These are phyloP conservation scores for Zelostemma sp. DNA, from an alignment of 1,140 invertebrate genomes.

Conservation along the genomic window DNA sequence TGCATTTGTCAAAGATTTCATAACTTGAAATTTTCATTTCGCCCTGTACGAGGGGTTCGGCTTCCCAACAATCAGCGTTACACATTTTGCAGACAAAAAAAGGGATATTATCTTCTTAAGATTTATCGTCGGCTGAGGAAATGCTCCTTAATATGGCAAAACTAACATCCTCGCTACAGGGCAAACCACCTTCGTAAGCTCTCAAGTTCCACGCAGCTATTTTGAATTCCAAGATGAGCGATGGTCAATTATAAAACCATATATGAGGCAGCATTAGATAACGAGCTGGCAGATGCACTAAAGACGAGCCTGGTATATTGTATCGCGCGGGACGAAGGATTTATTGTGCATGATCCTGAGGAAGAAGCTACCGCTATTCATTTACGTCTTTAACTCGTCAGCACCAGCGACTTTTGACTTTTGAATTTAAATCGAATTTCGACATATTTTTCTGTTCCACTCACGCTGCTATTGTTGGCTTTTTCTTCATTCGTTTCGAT, in stretches of 20 bases:
- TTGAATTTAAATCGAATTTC: conserved; percentile 2
- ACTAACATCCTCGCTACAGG: conserved; percentile 30
- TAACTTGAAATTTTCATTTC: neutral
- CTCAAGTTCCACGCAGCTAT: conserved; percentile 52
- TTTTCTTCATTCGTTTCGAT: conserved; percentile 1
- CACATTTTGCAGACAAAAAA: conserved; percentile 17
- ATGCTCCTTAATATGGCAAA: conserved; percentile 37
- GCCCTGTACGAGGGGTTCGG: too few species aligned
- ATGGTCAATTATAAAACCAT: conserved; percentile 63
- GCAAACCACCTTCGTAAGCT: conserved; percentile 52
- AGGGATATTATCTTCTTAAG: neutral
- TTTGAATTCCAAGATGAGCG: conserved; percentile 54
- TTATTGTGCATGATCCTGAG: conserved; percentile 32
- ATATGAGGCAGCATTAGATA: conserved; percentile 68
- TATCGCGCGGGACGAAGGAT: conserved; percentile 31
- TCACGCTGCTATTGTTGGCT: neutral
- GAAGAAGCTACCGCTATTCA: conserved; percentile 5
- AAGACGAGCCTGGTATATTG: conserved; percentile 12
- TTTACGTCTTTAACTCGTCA: neutral
- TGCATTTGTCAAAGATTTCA: too few species aligned
- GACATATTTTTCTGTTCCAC: neutral
- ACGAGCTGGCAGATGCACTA: conserved; percentile 64
- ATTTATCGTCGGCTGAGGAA: conserved; percentile 36
- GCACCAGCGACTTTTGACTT: neutral
- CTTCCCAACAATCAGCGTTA: too few species aligned